phyloP scores from a whole-genome alignment of 92 coral and sea anemone species.

The Heliopora coerulea region DNA sequence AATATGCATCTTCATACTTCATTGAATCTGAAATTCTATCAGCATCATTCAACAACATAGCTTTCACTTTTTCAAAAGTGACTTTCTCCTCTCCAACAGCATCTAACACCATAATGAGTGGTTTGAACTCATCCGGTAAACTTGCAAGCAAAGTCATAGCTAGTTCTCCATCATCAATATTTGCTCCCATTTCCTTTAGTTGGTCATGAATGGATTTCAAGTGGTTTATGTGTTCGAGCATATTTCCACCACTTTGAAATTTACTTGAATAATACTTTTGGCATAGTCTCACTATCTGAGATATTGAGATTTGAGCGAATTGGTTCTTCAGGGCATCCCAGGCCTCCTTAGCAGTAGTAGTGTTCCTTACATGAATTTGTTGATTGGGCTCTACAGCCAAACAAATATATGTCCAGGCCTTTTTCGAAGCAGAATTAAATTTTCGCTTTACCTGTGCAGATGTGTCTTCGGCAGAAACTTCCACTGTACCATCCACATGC shows the following conservation, averaged over 20 bases:
- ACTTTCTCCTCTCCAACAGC: conserved; percentile 22
- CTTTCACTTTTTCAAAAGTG: conserved; percentile 20
- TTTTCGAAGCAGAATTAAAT: conserved; percentile 29
- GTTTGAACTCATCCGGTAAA: not conserved
- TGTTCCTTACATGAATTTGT: no score
- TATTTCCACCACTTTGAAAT: conserved; percentile 27
- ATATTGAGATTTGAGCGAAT: conserved; percentile 15
- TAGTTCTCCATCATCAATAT: conserved; percentile 21
- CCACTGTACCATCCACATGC: conserved; percentile 6
- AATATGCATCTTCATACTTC: conserved; percentile 18
- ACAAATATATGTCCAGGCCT: conserved; percentile 35
- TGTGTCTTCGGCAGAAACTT: conserved; percentile 21
- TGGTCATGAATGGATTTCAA: not conserved
- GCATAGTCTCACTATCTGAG: conserved; percentile 12
- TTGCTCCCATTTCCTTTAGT: no score
- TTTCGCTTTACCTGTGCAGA: conserved; percentile 15
- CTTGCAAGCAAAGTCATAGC: conserved; percentile 14
- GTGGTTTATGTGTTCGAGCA: conserved; percentile 12
- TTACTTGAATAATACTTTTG: conserved; percentile 20
- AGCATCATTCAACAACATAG: conserved; percentile 25
- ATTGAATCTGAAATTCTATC: conserved; percentile 13
- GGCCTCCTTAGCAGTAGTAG: no score
- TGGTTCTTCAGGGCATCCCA: no score
- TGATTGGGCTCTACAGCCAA: conserved; percentile 9
- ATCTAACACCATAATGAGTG: conserved; percentile 13